Evolutionary conservation across 1,140 invertebrate genomes (phyloP), one percentile per base, ranked within the genome.

Genomic region (Cydia fagiglandana): DNA sequence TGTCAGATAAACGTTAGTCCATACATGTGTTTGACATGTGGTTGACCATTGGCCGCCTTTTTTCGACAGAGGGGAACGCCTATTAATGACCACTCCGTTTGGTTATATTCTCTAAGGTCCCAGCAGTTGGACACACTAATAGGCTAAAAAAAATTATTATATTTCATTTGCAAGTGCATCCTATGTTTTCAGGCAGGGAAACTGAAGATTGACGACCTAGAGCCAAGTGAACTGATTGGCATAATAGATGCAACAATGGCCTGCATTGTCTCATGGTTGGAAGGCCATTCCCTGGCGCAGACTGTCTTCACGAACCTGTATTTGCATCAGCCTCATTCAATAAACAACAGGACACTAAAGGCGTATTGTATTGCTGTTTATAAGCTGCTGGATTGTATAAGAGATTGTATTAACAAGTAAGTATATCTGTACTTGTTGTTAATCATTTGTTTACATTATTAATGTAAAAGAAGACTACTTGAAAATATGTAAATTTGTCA

Each of bases 271-370:
- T 98, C 97, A 0, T 99, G 98, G 98, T 90, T 99, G 15, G 97
- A 99, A 92, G 98, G 98, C 0, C 97, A 99, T 88, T 99, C 98
- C 13, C 94, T 99, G 79, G 98, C 98, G 38, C 98, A 99, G 94
- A 99, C 99, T 20, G 96, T 99, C 12, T 99, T 99, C 86, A 99
- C 98, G 10, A 99, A 99, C 93, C 94, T 99, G 38, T 99, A 99
- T 87, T 93, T 99, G 47, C 98, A 99, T 92, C 96, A 98, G 81
- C 98, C 98, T 6, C 94, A 96, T 83, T 92, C 95, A 79, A 98
- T 99, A 79, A 94, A 96, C 83, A 97, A 99, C 87, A 96, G 96
- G 87, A 94, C 95, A 45, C 92, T 99, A 45, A 97, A 96, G 90
- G 96, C 96, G 12, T 99, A 98, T 88, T 97, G 96, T 86, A 96